Evolutionary conservation across 2,888 invertebrate genomes (phyloP), one percentile per base, ranked within the genome.

Genomic region (Beris chalybata): DNA sequence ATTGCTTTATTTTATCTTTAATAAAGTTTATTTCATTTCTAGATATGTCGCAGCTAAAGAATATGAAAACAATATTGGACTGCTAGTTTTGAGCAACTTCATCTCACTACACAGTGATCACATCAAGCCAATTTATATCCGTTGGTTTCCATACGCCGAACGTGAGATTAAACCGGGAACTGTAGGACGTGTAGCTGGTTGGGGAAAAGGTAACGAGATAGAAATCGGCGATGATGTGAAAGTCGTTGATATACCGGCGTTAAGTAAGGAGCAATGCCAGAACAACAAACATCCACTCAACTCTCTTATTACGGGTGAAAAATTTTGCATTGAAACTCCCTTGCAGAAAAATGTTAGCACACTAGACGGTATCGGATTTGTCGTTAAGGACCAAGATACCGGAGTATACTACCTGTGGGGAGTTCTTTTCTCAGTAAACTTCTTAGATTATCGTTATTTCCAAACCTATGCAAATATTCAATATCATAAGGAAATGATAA

Each of bases 51-150:
- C 75, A n/a, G 66, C 61, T n/a, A 72, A 71, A 7, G 70, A 71
- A 11, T 78, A 73, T 63, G 64, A 66, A 29, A 70, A 71, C 7
- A 81, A 81, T 71, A 75, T 81, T 57, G 79, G 79, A 0, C 61
- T 80, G 4, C 31, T 81, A 12, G 70, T 76, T n/a, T 67, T 79
- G 29, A 70, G 71, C 48, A 70, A 70, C n/a, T 57, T 68, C 11
- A 74, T 81, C 38, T n/a, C n/a, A n/a, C 67, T 64, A 12, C 73
- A 77, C 47, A 74, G 76, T 3, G 68, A 70, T 44, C 72, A 75
- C 11, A 76, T 80, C 7, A 76, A 76, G 65, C 78, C 80, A n/a
- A 75, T 80, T 9, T 81, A 81, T 69, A 70, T 76, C 4, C 74
- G 76, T 29, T 74, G 74, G 73, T 56, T 70, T 56, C 13, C 22